Percentiles rank a stretch among this genome's conserved stretches.
Conservation (phyloP, 2,888 invertebrate genomes). For the Abscondita cerata region DNA sequence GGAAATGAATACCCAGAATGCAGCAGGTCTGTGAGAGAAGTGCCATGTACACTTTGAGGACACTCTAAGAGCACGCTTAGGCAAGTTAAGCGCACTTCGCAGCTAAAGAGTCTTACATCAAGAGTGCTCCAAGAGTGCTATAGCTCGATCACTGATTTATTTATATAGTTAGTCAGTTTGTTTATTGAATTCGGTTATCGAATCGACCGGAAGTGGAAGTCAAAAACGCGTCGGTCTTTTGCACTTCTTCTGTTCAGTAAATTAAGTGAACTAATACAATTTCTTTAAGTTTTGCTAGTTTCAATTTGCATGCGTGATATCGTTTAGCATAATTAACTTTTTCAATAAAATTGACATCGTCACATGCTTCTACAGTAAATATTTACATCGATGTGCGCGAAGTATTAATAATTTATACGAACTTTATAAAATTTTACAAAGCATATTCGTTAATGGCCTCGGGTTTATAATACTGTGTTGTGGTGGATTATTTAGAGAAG, state of each 20-base stretch:
- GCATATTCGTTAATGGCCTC: slow-evolving; percentile 21
- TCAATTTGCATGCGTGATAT: slow-evolving; percentile 18
- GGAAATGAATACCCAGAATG: slow-evolving; percentile 57
- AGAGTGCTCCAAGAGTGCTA: slow-evolving; percentile 60
- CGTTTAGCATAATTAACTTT: slow-evolving; percentile 2
- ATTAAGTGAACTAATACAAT: slow-evolving; percentile 34
- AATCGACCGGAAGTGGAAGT: slow-evolving; percentile 52
- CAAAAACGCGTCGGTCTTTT: slow-evolving; percentile 55
- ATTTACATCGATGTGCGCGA: background rate
- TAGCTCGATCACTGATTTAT: slow-evolving; percentile 62
- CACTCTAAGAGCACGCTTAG: slow-evolving; percentile 62
- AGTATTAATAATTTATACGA: too few relatives aligned
- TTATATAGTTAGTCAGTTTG: slow-evolving; percentile 62
- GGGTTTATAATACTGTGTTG: slow-evolving; percentile 27
- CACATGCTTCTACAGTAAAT: too few relatives aligned
- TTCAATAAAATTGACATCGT: too few relatives aligned
- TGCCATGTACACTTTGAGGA: slow-evolving; percentile 61
- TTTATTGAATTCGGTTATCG: slow-evolving; percentile 61
- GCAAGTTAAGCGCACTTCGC: slow-evolving; percentile 62
- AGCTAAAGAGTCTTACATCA: slow-evolving; percentile 62
- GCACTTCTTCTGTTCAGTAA: slow-evolving; percentile 42
- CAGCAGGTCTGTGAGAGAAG: slow-evolving; percentile 56
- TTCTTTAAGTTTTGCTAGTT: slow-evolving; percentile 26
- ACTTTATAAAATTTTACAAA: too few relatives aligned
- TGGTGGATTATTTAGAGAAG: slow-evolving; percentile 28